Conservation (phyloP, 2,888 invertebrate species). For the Drosophila emarginata region DNA sequence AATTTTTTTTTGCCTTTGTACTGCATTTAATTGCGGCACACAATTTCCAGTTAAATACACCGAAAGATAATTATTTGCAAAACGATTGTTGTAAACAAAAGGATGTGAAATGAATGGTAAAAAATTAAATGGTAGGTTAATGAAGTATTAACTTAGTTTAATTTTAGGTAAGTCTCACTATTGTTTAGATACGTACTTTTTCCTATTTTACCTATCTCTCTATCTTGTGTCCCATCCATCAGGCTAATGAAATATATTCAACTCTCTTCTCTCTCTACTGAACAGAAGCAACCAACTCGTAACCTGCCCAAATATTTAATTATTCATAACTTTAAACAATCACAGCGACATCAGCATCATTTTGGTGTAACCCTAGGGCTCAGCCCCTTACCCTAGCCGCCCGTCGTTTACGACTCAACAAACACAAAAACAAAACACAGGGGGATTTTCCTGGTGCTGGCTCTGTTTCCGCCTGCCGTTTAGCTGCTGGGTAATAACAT, state of each 20-base stretch:
- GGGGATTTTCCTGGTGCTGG: constrained; percentile 22
- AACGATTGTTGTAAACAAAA: constrained; percentile 50
- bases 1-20: constrained; percentile 21
- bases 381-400: constrained; percentile 34
- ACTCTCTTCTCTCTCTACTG: neutral
- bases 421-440: constrained; percentile 55
- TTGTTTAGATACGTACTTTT: neutral
- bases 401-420: constrained; percentile 67
- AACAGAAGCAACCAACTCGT: constrained; percentile 32
- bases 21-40: constrained; percentile 39
- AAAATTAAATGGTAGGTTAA: constrained; percentile 5
- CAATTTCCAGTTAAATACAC: constrained; percentile 48
- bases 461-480: constrained; percentile 18
- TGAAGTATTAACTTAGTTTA: neutral
- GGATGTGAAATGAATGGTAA: constrained; percentile 7
- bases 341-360: constrained; percentile 68
- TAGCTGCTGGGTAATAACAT: constrained; percentile 73
- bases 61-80: constrained; percentile 66
- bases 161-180: neutral
- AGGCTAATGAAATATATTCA: constrained; percentile 38
- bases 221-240: constrained; percentile 25
- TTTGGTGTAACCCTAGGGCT: constrained; percentile 48
- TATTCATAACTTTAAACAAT: constrained; percentile 82
- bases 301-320: constrained; percentile 81
- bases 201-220: neutral